A percentile compares a stretch with the other conserved stretches of the same genome.
These are phyloP conservation scores for Pycnonotus jocosus DNA, from an alignment of 2,113 vertebrate genomes.

Conservation along the genomic window DNA sequence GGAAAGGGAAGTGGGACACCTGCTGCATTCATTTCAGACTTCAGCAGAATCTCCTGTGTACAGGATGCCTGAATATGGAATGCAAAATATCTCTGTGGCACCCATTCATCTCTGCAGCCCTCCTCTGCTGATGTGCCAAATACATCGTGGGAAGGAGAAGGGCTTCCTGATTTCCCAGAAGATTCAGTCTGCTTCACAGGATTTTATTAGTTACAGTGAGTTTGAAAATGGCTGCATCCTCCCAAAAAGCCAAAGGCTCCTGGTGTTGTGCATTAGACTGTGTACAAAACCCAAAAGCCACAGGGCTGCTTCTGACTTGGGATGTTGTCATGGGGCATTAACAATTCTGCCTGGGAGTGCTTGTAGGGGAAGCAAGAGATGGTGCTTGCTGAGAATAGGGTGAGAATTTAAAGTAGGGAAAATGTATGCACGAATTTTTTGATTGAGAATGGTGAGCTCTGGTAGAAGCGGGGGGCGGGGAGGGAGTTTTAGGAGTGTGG, in stretches of 20 bases:
- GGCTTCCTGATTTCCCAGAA: neutral
- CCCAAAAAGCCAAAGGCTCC: neutral
- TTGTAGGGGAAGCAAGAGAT: neutral
- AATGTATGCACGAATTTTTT: neutral
- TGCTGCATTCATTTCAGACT: neutral
- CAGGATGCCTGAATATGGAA: neutral
- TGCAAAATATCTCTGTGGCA: neutral
- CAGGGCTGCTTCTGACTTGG: neutral
- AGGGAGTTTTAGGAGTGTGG: rapidly evolving
- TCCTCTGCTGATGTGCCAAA: neutral
- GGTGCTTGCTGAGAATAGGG: neutral
- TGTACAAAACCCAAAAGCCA: neutral
- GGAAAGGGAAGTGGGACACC: neutral
- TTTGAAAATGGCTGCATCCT: neutral
- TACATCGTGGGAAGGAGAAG: neutral
- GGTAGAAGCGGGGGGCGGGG: neutral
- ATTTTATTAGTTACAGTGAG: neutral
- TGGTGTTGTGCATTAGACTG: neutral
- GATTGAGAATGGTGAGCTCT: neutral
- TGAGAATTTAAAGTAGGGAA: neutral
- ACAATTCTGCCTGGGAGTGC: neutral
- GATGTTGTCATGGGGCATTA: neutral
- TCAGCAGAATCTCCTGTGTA: neutral
- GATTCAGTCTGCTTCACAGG: neutral
- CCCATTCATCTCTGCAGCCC: rapidly evolving